A percentile compares a stretch with the other conserved stretches of the same genome.
These are phyloP conservation scores for Dryomyza anilis DNA, from an alignment of 2,888 invertebrate species.

Conservation along the genomic window DNA sequence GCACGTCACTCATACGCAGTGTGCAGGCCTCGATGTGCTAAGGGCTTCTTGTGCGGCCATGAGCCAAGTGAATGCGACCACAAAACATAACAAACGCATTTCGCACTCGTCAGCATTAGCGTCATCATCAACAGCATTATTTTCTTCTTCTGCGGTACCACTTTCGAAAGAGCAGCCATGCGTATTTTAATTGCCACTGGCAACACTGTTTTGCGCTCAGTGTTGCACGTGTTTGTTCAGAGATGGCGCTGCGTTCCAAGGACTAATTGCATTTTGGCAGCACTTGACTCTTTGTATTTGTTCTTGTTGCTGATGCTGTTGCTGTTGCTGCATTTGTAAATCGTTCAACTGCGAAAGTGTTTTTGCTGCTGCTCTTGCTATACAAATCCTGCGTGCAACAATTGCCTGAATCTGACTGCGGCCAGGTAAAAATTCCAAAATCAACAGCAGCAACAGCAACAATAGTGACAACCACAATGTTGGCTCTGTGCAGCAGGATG, in stretches of 20 bases:
- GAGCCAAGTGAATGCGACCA: background rate
- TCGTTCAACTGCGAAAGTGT: too few relatives aligned
- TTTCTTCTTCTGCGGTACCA: background rate
- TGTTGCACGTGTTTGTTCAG: background rate
- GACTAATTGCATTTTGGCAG: slow-evolving; percentile 22
- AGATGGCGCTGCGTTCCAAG: background rate
- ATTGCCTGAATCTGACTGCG: too few relatives aligned
- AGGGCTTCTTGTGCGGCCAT: background rate
- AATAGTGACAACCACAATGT: too few relatives aligned
- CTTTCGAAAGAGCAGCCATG: background rate
- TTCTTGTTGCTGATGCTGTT: background rate
- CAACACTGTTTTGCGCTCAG: slow-evolving; percentile 1
- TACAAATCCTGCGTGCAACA: too few relatives aligned
- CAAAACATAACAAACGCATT: slow-evolving; percentile 16
- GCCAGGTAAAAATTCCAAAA: too few relatives aligned
- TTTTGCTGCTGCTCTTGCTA: too few relatives aligned
- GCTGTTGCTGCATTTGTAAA: background rate
- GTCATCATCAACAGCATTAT: background rate
- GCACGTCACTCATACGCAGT: slow-evolving; percentile 2
- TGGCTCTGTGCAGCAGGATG: too few relatives aligned
- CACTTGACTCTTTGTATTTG: too few relatives aligned
- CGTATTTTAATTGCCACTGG: background rate
- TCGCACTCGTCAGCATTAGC: too few relatives aligned
- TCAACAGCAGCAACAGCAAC: too few relatives aligned
- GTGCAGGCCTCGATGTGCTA: too few relatives aligned